Evolutionary conservation across 2,113 vertebrate species (phyloP).

Genomic region (Myotis davidii): DNA sequence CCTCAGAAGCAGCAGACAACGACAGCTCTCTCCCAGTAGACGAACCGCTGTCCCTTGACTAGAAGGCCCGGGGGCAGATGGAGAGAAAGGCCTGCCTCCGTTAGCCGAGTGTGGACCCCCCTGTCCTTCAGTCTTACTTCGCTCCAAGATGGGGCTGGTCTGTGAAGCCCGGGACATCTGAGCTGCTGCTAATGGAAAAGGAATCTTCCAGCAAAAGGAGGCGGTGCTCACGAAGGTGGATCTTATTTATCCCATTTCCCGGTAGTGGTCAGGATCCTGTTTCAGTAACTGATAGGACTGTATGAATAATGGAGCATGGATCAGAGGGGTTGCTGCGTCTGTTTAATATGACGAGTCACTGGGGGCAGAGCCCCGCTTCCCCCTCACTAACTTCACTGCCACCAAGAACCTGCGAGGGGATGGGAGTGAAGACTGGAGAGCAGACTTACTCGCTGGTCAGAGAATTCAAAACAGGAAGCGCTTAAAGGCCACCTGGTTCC

Average conservation of each 20-base stretch:
- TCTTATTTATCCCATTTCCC: conserved; percentile 82
- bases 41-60: background rate
- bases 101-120: background rate
- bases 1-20: background rate
- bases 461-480: background rate
- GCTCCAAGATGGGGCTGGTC: background rate
- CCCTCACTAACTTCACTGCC: background rate
- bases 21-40: background rate
- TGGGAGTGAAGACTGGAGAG: background rate
- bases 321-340: conserved; percentile 74
- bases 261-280: conserved; percentile 77
- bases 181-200: conserved; percentile 69
- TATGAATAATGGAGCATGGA: conserved; percentile 83
- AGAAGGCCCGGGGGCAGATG: background rate
- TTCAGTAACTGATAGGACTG: conserved; percentile 81
- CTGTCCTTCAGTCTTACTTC: background rate
- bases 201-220: conserved; percentile 54
- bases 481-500: background rate
- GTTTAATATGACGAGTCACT: conserved; percentile 76
- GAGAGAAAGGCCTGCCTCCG: background rate
- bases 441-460: background rate
- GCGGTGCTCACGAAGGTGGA: conserved; percentile 49
- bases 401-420: background rate
- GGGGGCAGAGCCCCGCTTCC: background rate
- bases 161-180: conserved; percentile 53